Evolutionary conservation across 2,113 vertebrate species (phyloP).

Genomic region (Rallus limicola): DNA sequence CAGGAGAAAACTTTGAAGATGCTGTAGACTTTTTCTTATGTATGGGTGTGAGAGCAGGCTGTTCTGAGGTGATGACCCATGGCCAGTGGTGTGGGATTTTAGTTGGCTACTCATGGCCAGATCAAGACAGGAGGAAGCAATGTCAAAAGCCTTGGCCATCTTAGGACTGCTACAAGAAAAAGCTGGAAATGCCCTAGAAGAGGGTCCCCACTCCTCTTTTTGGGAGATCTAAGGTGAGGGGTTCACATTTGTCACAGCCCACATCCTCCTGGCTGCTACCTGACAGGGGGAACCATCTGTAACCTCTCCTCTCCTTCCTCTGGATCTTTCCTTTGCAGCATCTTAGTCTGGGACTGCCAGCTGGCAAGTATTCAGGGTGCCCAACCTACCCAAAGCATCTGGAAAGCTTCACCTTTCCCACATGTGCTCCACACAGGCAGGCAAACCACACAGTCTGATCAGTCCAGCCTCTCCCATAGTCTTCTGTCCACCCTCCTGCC

Average conservation of each 20-base stretch:
- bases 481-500: not conserved
- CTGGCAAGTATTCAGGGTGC: not conserved
- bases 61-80: not conserved
- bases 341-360: not conserved
- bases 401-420: not conserved
- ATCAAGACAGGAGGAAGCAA: not conserved
- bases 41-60: not conserved
- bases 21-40: not conserved
- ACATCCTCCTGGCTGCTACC: rapidly evolving
- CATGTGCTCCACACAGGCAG: not conserved
- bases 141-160: not conserved
- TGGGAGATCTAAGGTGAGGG: not conserved
- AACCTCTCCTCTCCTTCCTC: not conserved
- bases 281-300: rapidly evolving
- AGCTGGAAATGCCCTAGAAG: not conserved
- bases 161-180: not conserved
- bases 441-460: not conserved
- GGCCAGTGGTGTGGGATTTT: not conserved
- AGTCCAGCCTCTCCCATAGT: rapidly evolving
- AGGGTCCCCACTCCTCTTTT: rapidly evolving
- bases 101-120: not conserved
- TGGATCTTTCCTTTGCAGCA: not conserved
- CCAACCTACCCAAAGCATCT: not conserved
- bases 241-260: rapidly evolving
- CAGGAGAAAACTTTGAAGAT: not conserved